Conservation (phyloP, 2,797 vertebrate species). For the Mareca penelope region DNA sequence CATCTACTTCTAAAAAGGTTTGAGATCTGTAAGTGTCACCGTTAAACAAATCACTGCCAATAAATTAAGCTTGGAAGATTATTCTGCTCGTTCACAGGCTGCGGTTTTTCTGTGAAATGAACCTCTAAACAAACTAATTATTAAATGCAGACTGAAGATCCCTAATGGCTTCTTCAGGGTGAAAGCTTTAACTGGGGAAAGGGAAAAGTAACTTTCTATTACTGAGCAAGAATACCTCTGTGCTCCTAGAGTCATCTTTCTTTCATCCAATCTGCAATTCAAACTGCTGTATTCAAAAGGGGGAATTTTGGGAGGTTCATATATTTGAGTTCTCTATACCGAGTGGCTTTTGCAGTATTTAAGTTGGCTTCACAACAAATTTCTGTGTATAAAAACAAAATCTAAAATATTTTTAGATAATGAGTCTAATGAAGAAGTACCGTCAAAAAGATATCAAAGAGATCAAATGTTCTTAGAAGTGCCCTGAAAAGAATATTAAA, state of each 20-base stretch:
- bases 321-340: background rate
- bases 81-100: background rate
- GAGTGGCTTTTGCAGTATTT: conserved; percentile 20
- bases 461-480: conserved; percentile 44
- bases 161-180: background rate
- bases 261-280: background rate
- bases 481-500: conserved; percentile 41
- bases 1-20: background rate
- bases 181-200: background rate
- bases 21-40: background rate
- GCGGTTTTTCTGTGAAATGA: background rate
- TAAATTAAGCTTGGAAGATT: background rate
- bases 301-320: background rate
- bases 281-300: background rate
- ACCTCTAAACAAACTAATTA: background rate
- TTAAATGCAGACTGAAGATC: background rate
- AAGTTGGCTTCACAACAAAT: background rate
- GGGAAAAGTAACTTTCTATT: background rate
- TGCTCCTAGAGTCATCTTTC: background rate
- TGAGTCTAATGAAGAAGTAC: conserved; percentile 6
- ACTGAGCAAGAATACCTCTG: background rate
- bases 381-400: conserved; percentile 25
- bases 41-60: background rate
- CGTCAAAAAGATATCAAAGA: conserved; percentile 22
- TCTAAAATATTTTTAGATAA: conserved; percentile 37